Base-by-base conservation (phyloP, 2,888 invertebrate genomes). In the Hemistola chrysoprasaria region DNA sequence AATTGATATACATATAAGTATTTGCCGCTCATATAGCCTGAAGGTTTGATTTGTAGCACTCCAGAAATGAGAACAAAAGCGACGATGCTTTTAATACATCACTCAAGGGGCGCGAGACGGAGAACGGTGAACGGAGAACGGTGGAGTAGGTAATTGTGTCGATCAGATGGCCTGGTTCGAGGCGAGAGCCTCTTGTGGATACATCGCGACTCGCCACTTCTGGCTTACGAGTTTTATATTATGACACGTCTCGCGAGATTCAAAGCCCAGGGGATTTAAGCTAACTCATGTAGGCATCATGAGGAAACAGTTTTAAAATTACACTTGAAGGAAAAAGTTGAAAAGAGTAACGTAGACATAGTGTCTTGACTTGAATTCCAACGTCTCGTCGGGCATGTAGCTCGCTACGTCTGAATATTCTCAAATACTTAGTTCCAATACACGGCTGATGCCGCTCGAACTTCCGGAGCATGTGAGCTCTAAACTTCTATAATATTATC, bases 121-220 rank as follows among this genome's bases (percentile, higher is more conserved):
- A 2, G 16, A 16, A n/a, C n/a, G n/a, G n/a, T n/a, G n/a, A n/a
- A n/a, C n/a, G n/a, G n/a, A n/a, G n/a, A n/a, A n/a, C n/a, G n/a
- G 16, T 16, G 16, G 16, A 16, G 16, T 16, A 46, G 37, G 54
- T 65, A 61, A 62, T 62, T 56, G 60, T 54, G 59, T 62, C 61
- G 65, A 73, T 75, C 68, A 59, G 71, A 72, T 71, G 76, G 57
- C 77, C 78, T 67, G 71, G 67, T 76, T 78, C 57, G 40, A 44
- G 50, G 45, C 45, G 46, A 77, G 74, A 56, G 74, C 59, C 63
- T 27, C 70, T 73, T 59, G 56, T 62, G 58, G 47, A 49, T 37
- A 39, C 56, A 56, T 58, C 65, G 61, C 56, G 56, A 52, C 71
- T 54, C 48, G 45, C 40, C 62, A 55, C 73, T 75, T 60, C 47